Base-by-base conservation (phyloP, 2,113 vertebrate genomes). In the Melanerpes formicivorus region DNA sequence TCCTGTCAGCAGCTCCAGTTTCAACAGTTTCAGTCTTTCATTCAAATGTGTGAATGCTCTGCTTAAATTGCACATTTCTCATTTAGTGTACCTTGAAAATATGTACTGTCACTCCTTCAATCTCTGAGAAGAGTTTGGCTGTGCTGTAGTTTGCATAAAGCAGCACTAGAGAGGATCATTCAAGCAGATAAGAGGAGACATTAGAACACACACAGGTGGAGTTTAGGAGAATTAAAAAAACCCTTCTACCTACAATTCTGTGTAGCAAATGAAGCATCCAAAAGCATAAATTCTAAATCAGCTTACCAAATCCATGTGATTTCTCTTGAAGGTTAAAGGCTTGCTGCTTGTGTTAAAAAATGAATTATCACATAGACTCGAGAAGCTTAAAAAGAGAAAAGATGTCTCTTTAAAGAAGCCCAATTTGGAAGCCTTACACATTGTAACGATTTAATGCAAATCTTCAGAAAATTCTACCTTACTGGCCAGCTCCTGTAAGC, bases 21-120 rank as follows among this genome's bases (percentile, higher is more conserved):
- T 90, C 74, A 62, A 95, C 91, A 94, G 89, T 96, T 97, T 87
- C 95, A 80, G 44, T 90, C 91, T 95, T 96, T 94, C 94, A 95
- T 97, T 97, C 95, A 96, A 93, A 96, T 93, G 67, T 92, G 62
- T 72, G 94, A 97, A 97, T 94, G 95, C 88, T 95, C 94, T 91
- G 44, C 93, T 93, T 94, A 96, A 95, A 97, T 87, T 86, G 95
- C 85, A 95, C 90, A 87, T 97, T 97, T 97, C 93, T 97, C 88
- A 91, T 96, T 95, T 92, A 95, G 84, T 5, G 17, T 90, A 86
- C 94, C 91, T 96, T 93, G 94, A 97, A 97, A 96, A 93, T 90
- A 89, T 3, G 37, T 82, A 27, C 59, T 84, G 89, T 93, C 95
- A 84, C 79, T 88, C 65, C 88, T 80, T 90, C 87, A 76, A 4